These are phyloP conservation scores for Arge pagana DNA, from an alignment of 2,888 invertebrate genomes.

Conservation along the genomic window DNA sequence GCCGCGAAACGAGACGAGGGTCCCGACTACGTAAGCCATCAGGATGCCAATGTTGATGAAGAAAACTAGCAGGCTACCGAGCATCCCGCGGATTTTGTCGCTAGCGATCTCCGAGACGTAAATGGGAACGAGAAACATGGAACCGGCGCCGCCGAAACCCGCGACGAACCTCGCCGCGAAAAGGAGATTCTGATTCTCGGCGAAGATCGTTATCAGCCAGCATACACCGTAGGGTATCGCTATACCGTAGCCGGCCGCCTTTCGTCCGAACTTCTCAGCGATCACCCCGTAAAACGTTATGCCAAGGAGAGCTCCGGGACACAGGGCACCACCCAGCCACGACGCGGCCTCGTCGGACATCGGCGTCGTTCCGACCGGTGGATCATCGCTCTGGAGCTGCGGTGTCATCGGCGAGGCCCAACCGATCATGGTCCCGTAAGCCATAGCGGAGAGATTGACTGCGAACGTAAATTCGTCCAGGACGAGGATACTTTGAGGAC, in stretches of 20 bases:
- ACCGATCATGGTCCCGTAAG: constrained; percentile 58
- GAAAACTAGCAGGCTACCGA: constrained; percentile 62
- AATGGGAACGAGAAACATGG: constrained; percentile 65
- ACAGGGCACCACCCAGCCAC: constrained; percentile 63
- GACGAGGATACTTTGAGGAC: too few relatives aligned
- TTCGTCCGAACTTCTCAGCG: constrained; percentile 62
- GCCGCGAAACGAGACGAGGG: constrained; percentile 54
- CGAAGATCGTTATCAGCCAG: constrained; percentile 64
- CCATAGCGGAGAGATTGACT: constrained; percentile 56
- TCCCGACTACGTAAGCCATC: constrained; percentile 57
- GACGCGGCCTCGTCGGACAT: constrained; percentile 61
- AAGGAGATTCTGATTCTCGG: constrained; percentile 58
- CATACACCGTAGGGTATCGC: constrained; percentile 63
- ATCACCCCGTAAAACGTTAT: constrained; percentile 59
- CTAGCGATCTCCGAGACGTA: constrained; percentile 69
- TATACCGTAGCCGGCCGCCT: constrained; percentile 61
- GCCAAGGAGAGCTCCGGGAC: constrained; percentile 62
- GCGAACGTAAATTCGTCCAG: constrained; percentile 27
- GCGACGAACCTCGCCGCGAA: constrained; percentile 63
- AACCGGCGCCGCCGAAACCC: constrained; percentile 64
- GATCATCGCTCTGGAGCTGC: constrained; percentile 54
- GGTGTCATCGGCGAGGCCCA: constrained; percentile 66
- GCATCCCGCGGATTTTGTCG: constrained; percentile 59
- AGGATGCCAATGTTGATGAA: constrained; percentile 59
- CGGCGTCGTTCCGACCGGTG: constrained; percentile 57